These are phyloP conservation scores for Elachura formosa DNA, from an alignment of 2,113 vertebrate species.

Conservation along the genomic window DNA sequence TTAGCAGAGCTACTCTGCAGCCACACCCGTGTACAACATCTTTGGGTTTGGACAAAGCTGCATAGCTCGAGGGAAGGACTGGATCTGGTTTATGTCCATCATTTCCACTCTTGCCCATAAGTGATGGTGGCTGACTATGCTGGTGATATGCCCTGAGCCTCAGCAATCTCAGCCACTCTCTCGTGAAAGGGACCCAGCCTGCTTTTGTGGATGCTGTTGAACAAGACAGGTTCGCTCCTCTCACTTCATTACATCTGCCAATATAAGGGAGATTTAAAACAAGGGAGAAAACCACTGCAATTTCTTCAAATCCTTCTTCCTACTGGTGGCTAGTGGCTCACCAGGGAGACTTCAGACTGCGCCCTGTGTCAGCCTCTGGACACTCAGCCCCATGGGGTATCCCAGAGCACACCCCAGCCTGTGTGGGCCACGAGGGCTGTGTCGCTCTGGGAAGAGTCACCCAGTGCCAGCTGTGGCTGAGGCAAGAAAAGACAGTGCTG, in stretches of 20 bases:
- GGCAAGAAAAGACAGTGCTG: neutral
- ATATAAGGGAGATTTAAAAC: neutral
- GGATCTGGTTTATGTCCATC: neutral
- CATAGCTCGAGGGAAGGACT: accelerated
- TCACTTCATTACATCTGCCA: neutral
- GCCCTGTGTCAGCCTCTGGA: neutral
- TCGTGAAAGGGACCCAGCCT: neutral
- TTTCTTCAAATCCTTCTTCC: neutral
- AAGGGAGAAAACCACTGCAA: neutral
- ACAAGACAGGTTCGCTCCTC: neutral
- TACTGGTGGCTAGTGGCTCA: neutral
- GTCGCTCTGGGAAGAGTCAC: neutral
- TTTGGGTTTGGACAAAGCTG: neutral
- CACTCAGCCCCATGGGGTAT: neutral
- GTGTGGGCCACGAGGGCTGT: neutral
- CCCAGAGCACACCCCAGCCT: neutral
- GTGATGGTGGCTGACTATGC: neutral
- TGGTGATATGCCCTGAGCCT: accelerated
- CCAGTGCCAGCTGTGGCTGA: neutral
- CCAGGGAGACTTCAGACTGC: neutral
- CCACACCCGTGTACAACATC: neutral
- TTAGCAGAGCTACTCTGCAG: neutral
- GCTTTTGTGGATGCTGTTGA: conserved; percentile 29
- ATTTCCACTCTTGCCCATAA: neutral
- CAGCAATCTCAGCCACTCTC: neutral